Conservation (phyloP, 2,888 invertebrate genomes). For the Perithous albicinctus region DNA sequence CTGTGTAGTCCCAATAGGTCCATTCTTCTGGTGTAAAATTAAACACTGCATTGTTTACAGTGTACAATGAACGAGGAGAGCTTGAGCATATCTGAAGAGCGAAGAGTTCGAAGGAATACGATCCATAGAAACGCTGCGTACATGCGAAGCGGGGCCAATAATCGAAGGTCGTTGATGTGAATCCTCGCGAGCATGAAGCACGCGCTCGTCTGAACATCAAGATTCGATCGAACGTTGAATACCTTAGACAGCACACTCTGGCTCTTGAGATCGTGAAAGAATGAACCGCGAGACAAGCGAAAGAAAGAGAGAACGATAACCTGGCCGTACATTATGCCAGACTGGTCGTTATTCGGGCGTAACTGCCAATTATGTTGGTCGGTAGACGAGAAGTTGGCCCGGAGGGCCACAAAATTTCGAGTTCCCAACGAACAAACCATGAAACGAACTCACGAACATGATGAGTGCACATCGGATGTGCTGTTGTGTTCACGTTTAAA, state of each 20-base stretch:
- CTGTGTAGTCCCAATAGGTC: no score
- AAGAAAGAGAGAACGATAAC: background rate
- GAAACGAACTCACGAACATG: background rate
- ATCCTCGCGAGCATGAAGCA: conserved; percentile 22
- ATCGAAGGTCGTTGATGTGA: conserved; percentile 33
- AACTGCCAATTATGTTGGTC: conserved; percentile 59
- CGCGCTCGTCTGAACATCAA: conserved; percentile 38
- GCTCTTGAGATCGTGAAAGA: conserved; percentile 40
- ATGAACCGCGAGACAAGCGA: conserved; percentile 14
- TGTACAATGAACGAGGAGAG: conserved; percentile 33
- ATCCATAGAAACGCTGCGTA: conserved; percentile 15
- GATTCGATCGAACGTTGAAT: conserved; percentile 53
- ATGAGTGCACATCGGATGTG: conserved; percentile 26
- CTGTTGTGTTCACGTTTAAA: background rate
- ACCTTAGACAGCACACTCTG: conserved; percentile 21
- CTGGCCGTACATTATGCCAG: conserved; percentile 45
- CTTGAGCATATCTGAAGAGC: no score
- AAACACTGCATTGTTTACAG: no score
- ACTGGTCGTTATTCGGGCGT: conserved; percentile 59
- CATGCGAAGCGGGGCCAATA: background rate
- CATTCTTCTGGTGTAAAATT: no score
- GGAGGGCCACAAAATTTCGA: conserved; percentile 57
- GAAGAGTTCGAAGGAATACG: conserved; percentile 2
- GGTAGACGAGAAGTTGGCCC: conserved; percentile 38
- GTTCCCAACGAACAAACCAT: conserved; percentile 48